Evolutionary conservation across 2,888 invertebrate genomes (phyloP).

Genomic region (Sinotaia quadrata): DNA sequence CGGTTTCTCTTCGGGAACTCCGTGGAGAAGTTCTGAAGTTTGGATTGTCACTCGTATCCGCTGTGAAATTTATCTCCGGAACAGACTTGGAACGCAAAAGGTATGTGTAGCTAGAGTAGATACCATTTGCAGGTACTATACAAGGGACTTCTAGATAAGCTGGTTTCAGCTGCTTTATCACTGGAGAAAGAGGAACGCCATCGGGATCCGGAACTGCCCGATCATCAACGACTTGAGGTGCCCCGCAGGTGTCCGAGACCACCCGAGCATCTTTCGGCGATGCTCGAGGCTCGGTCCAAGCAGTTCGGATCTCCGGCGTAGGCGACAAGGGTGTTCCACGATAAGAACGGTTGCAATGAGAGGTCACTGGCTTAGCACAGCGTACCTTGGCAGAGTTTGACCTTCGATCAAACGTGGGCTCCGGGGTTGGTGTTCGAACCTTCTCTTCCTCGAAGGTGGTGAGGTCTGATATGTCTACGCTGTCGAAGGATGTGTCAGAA

Average conservation of each 20-base stretch:
- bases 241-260: not conserved
- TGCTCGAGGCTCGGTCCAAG: not conserved
- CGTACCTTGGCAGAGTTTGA: slow-evolving; percentile 3
- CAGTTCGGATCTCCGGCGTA: not conserved
- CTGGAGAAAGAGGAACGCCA: slow-evolving; percentile 2
- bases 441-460: slow-evolving; percentile 37
- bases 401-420: slow-evolving; percentile 27
- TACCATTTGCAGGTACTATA: slow-evolving; percentile 15
- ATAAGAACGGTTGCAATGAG: not conserved
- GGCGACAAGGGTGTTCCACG: not conserved
- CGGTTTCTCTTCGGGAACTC: not conserved
- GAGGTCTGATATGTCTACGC: slow-evolving; percentile 40
- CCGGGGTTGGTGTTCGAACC: slow-evolving; percentile 35
- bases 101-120: slow-evolving; percentile 12
- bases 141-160: slow-evolving; percentile 22
- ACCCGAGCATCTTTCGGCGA: not conserved
- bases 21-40: not conserved
- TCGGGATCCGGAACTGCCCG: not conserved
- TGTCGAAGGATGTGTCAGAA: slow-evolving; percentile 41
- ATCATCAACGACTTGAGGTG: not conserved
- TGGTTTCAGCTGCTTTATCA: slow-evolving; percentile 16
- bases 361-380: not conserved
- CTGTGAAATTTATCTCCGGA: slow-evolving; percentile 8
- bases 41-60: slow-evolving; percentile 24
- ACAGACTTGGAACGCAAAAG: slow-evolving; percentile 19